These are phyloP conservation scores for Diplodus sargus DNA, from an alignment of 2,797 vertebrate species.

Conservation along the genomic window DNA sequence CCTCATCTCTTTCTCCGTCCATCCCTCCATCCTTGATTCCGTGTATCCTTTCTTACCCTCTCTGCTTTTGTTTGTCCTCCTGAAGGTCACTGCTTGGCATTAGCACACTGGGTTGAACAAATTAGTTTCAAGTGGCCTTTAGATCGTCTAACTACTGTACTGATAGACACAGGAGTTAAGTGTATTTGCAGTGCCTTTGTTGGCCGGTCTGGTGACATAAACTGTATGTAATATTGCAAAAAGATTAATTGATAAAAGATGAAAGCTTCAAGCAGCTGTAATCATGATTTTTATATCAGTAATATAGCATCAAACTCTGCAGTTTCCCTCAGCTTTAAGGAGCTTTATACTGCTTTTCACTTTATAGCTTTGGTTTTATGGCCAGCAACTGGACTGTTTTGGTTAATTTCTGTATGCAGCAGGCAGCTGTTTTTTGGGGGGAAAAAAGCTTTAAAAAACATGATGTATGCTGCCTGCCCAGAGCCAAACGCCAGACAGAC, in stretches of 20 bases:
- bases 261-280: background rate
- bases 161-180: background rate
- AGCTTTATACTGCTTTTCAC: background rate
- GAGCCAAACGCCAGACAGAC: too few species aligned
- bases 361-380: too few species aligned
- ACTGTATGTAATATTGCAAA: background rate
- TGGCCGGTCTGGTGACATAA: background rate
- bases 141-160: background rate
- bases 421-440: too few species aligned
- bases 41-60: slow-evolving; percentile 12
- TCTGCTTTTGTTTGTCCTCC: slow-evolving; percentile 19
- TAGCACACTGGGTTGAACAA: slow-evolving; percentile 11
- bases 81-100: slow-evolving; percentile 37
- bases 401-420: too few species aligned
- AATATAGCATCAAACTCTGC: background rate
- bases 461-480: too few species aligned
- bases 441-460: too few species aligned
- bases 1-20: slow-evolving; percentile 26
- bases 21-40: slow-evolving; percentile 23
- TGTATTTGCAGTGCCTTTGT: background rate
- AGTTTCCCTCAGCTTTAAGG: background rate
- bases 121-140: slow-evolving; percentile 38
- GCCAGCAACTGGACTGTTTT: too few species aligned
- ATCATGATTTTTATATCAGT: background rate
- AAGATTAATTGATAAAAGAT: background rate